Base-by-base conservation (phyloP, 2,113 vertebrate species). In the Grammomys surdaster region DNA sequence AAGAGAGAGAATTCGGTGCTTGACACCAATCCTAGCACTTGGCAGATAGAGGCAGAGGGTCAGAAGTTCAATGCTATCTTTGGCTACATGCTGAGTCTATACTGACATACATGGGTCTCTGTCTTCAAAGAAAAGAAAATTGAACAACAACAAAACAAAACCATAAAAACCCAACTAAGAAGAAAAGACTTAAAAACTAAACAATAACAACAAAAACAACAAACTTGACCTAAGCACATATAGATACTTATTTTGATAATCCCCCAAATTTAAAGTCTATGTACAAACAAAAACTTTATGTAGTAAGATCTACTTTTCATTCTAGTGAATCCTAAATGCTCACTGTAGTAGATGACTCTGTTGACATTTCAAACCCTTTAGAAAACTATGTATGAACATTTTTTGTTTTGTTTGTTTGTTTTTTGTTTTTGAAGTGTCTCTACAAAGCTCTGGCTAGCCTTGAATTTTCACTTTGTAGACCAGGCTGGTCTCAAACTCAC, bases 161-260 rank as follows among this genome's bases (percentile, higher is more conserved):
- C n/a, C 72, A 73, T 22, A 26, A 82, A 58, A 82, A 36, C 10
- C 46, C 77, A 80, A 76, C 43, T 54, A 51, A 33, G 26, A 65
- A 77, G 33, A 67, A 5, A 76, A 48, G 28, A 31, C 26, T 78
- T 78, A 54, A 78, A 78, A 77, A 73, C 43, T 46, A 10, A 84
- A 8, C 58, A 84, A 43, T 43, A 63, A 84, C 24, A 82, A 40
- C 51, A 80, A 56, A 80, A 58, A 13, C 56, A 63, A 58, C 51
- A 46, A 77, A 76, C 51, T 81, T 17, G 0, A 26, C 67, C 33
- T 60, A 69, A 76, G 43, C 75, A 40, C 58, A 36, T 26, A 89
- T 33, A 88, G 17, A 46, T 94, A 72, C 13, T 72, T 92, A 82
- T 90, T 88, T 72, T 85, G 14, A 96, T 73, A 48, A 46, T 17